phyloP scores from a whole-genome alignment of 1,140 invertebrate genomes.

The Chelonus insularis region DNA sequence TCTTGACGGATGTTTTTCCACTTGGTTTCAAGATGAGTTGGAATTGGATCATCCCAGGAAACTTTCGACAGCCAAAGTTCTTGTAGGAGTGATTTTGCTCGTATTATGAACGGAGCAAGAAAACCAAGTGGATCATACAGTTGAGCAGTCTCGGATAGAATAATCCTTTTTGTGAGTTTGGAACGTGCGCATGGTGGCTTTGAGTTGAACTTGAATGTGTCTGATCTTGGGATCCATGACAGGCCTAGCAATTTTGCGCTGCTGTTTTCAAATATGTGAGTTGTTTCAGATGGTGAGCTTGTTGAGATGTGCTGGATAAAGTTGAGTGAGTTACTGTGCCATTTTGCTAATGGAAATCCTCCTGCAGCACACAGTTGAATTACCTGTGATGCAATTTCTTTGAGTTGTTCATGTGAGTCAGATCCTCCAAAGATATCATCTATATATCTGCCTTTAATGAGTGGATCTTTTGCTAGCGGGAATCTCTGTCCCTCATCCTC shows the following conservation, averaged over 20 bases:
- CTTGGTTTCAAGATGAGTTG: background rate
- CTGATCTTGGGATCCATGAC: slow-evolving; percentile 20
- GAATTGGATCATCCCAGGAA: slow-evolving; percentile 34
- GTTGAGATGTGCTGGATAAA: background rate
- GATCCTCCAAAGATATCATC: slow-evolving; percentile 24
- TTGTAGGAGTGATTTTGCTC: slow-evolving; percentile 17
- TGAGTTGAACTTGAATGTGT: background rate
- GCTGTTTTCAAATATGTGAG: slow-evolving; percentile 5
- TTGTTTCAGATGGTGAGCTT: background rate
- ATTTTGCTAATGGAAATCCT: background rate
- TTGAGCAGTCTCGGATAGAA: slow-evolving; percentile 26
- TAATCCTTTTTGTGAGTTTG: slow-evolving; percentile 13
- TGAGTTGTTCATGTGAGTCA: background rate
- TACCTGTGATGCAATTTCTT: background rate
- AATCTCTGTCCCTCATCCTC: slow-evolving; percentile 1
- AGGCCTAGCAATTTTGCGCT: slow-evolving; percentile 27
- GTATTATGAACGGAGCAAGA: slow-evolving; percentile 34
- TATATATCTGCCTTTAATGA: slow-evolving; percentile 18
- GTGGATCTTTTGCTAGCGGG: background rate
- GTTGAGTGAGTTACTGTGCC: background rate
- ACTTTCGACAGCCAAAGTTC: slow-evolving; percentile 28
- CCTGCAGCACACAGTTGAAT: background rate
- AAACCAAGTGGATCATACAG: slow-evolving; percentile 29
- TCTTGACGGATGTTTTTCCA: background rate
- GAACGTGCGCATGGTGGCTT: background rate